Conservation (phyloP, 2,888 invertebrate species). For the Scelioninae gen. 2 region DNA sequence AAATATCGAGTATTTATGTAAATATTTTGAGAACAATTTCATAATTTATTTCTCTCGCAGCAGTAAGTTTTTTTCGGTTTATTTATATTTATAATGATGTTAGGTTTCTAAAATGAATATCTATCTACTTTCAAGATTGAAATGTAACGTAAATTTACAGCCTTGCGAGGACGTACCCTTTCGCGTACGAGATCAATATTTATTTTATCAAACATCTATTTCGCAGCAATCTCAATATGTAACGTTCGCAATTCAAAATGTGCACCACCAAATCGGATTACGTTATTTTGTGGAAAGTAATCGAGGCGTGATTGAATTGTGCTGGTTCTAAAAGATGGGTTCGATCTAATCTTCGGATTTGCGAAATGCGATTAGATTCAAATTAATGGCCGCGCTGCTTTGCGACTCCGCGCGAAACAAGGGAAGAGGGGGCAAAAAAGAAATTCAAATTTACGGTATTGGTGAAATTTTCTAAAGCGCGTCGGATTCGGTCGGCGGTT, state of each 20-base stretch:
- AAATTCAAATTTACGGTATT: too few species aligned
- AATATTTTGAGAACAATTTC: too few species aligned
- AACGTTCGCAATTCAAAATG: conserved; percentile 33
- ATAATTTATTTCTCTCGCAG: too few species aligned
- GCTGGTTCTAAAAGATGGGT: conserved; percentile 15
- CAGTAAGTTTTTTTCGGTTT: too few species aligned
- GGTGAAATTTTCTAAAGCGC: conserved; percentile 14
- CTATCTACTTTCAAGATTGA: background rate
- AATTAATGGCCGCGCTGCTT: conserved; percentile 2
- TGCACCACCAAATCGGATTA: conserved; percentile 20
- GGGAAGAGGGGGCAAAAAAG: too few species aligned
- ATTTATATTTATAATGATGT: too few species aligned
- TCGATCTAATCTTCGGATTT: conserved; percentile 23
- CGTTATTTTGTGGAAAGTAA: conserved; percentile 33
- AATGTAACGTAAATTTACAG: conserved; percentile 18
- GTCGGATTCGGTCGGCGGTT: conserved; percentile 19
- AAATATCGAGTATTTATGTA: too few species aligned
- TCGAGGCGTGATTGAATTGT: conserved; percentile 41
- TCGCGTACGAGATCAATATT: conserved; percentile 25
- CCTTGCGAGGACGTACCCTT: conserved; percentile 3
- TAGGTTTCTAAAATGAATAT: conserved; percentile 4
- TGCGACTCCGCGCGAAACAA: too few species aligned
- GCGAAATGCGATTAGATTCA: conserved; percentile 15
- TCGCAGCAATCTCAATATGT: conserved; percentile 36
- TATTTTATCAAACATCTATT: conserved; percentile 45